Percentiles rank a stretch among this genome's conserved stretches.
Evolutionary conservation across 2,888 invertebrate species (phyloP).

Genomic region (Cerastis rubricosa): DNA sequence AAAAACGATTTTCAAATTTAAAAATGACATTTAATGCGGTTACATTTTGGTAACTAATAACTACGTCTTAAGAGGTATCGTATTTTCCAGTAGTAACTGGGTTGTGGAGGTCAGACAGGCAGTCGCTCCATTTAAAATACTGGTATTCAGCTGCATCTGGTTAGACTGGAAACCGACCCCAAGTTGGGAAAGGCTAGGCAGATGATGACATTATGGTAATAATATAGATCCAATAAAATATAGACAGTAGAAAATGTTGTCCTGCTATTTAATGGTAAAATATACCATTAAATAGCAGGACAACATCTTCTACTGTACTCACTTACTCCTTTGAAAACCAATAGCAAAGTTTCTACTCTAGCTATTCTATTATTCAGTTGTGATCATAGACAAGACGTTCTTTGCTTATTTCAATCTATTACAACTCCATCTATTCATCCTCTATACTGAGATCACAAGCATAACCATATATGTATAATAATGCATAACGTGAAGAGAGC

Average conservation of each 20-base stretch:
- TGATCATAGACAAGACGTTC: background rate
- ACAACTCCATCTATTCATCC: background rate
- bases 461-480: background rate
- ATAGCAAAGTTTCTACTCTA: background rate
- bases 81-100: no score
- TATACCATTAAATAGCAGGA: no score
- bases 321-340: background rate
- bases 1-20: slow-evolving; percentile 8
- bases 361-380: background rate
- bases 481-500: slow-evolving; percentile 5
- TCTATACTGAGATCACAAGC: slow-evolving; percentile 6
- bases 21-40: background rate
- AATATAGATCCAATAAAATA: background rate
- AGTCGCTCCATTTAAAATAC: no score
- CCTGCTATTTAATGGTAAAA: background rate
- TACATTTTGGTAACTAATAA: background rate
- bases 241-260: background rate
- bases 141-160: no score
- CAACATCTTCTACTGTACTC: no score
- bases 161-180: no score
- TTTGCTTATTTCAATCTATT: background rate
- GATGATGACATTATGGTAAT: no score
- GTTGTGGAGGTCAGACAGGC: no score
- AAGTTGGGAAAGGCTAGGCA: no score
- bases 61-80: background rate